A percentile compares a stretch with the other conserved stretches of the same genome.
Conservation (phyloP, 2,797 vertebrate species). For the Bryconaethiops microstoma region DNA sequence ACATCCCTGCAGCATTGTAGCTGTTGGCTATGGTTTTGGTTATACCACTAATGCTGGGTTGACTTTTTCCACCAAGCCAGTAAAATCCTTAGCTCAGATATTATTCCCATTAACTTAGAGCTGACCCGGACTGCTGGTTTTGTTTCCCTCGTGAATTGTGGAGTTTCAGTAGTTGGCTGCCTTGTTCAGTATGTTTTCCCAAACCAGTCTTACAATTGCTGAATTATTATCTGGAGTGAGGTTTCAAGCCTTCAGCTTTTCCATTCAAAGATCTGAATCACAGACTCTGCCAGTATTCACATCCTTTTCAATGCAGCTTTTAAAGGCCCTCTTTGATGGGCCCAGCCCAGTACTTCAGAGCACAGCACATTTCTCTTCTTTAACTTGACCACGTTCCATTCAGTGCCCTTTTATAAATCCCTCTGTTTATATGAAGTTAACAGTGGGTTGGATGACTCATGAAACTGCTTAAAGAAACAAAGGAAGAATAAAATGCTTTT, state of each 20-base stretch:
- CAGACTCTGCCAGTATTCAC: constrained; percentile 48
- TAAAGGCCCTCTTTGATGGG: constrained; percentile 43
- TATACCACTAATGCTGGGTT: constrained; percentile 24
- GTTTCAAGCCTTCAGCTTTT: constrained; percentile 55
- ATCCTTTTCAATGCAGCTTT: constrained; percentile 49
- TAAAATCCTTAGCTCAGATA: constrained; percentile 15
- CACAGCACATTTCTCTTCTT: constrained; percentile 31
- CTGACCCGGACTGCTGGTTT: constrained; percentile 19
- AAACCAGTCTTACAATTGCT: constrained; percentile 37
- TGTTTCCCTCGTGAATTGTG: constrained; percentile 5
- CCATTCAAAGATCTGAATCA: constrained; percentile 49
- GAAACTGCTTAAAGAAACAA: constrained; percentile 40
- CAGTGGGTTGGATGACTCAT: constrained; percentile 40
- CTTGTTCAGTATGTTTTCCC: constrained; percentile 20
- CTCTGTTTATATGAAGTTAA: constrained; percentile 41
- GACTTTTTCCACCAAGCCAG: constrained; percentile 36
- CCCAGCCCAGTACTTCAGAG: constrained; percentile 20
- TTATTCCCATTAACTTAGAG: neutral
- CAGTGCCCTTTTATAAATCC: constrained; percentile 37
- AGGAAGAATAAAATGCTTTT: constrained; percentile 22
- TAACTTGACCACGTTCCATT: neutral
- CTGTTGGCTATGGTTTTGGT: constrained; percentile 22
- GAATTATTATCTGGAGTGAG: constrained; percentile 50
- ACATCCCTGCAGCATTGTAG: constrained; percentile 11
- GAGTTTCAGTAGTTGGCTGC: constrained; percentile 6